A percentile compares a stretch with the other conserved stretches of the same genome.
phyloP scores from a whole-genome alignment of 2,797 vertebrate genomes.

The Poeciliopsis infans region DNA sequence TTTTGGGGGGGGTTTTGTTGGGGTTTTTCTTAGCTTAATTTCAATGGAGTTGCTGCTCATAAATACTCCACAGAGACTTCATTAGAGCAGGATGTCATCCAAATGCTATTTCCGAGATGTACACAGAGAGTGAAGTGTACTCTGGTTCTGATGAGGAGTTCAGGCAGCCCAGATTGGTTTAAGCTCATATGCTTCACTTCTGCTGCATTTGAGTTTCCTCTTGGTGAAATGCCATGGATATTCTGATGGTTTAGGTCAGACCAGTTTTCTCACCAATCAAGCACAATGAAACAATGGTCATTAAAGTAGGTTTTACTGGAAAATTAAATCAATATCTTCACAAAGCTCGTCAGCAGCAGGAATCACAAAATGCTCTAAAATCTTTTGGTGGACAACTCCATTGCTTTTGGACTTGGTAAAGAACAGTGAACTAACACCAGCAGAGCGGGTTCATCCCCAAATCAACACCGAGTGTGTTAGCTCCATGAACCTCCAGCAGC shows the following conservation, averaged over 20 bases:
- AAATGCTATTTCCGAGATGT: neutral
- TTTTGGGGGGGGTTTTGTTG: neutral
- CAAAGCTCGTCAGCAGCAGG: neutral
- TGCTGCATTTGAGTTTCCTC: neutral
- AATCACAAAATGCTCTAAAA: neutral
- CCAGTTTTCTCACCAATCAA: neutral
- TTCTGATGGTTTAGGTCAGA: neutral
- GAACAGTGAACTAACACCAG: neutral
- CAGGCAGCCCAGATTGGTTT: neutral
- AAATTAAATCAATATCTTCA: neutral
- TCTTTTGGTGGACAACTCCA: neutral
- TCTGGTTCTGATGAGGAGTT: neutral
- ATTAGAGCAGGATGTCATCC: neutral
- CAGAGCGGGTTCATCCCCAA: neutral
- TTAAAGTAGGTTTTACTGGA: neutral
- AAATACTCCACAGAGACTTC: neutral
- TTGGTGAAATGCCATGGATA: neutral
- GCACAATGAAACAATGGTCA: neutral
- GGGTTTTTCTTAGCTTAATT: neutral
- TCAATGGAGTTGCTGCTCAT: constrained; percentile 6
- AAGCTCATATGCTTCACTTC: neutral
- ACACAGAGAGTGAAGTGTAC: neutral
- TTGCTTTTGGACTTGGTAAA: neutral
- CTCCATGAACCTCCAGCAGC: neutral
- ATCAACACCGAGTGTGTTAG: neutral